Evolutionary conservation across 2,113 vertebrate species (phyloP).

Genomic region (Anthoscopus minutus): DNA sequence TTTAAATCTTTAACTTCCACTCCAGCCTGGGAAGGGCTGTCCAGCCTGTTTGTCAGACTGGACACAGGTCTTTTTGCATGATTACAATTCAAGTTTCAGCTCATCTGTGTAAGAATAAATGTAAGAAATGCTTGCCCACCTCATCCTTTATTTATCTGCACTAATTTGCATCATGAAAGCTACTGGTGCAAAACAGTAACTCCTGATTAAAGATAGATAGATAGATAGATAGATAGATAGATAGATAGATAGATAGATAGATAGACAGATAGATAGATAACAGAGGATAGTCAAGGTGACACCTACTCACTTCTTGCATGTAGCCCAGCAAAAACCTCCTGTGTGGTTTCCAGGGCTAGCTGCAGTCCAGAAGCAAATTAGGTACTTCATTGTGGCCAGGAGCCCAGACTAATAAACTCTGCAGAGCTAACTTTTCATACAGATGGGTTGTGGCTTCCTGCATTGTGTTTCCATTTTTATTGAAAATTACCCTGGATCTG

Average conservation of each 20-base stretch:
- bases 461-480: conserved; percentile 1
- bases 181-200: background rate
- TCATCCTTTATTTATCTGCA: background rate
- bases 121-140: background rate
- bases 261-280: too few relatives aligned
- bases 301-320: background rate
- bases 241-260: too few relatives aligned
- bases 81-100: background rate
- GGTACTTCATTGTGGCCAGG: background rate
- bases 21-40: background rate
- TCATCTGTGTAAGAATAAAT: background rate
- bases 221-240: too few relatives aligned
- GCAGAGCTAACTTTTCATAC: background rate
- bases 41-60: background rate
- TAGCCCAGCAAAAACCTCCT: background rate
- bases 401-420: conserved; percentile 8
- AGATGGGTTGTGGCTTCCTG: conserved; percentile 6
- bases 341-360: background rate
- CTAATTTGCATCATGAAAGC: background rate
- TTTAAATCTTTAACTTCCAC: background rate
- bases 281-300: background rate
- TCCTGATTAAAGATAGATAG: background rate
- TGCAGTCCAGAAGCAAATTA: conserved; percentile 4
- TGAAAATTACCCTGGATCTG: background rate
- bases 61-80: background rate